phyloP scores from a whole-genome alignment of 1,140 invertebrate species.

The Alviniconcha marisindica region DNA sequence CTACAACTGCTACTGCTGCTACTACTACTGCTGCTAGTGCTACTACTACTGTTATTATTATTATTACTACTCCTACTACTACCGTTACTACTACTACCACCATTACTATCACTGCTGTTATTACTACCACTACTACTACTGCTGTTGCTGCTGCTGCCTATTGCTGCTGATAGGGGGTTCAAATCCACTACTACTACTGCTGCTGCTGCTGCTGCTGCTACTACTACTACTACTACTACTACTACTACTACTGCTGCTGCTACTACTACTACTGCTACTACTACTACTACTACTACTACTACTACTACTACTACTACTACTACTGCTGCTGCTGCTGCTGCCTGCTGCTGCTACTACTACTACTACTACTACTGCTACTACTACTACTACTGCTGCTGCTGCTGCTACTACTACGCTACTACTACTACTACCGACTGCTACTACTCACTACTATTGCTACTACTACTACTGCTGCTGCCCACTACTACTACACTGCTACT shows the following conservation, averaged over 20 bases:
- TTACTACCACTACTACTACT: conserved; percentile 16
- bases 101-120: conserved; percentile 13
- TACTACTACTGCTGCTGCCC: no score
- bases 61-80: no score
- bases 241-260: conserved; percentile 30
- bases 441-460: no score
- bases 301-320: conserved; percentile 29
- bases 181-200: conserved; percentile 3
- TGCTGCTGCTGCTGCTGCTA: neutral
- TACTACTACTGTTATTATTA: no score
- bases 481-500: conserved; percentile 7
- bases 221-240: conserved; percentile 35
- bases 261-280: conserved; percentile 19
- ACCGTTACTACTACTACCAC: conserved; percentile 41
- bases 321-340: no score
- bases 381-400: conserved; percentile 1
- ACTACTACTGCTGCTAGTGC: no score
- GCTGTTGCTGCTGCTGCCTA: no score
- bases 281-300: conserved; percentile 24
- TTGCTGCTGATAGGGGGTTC: no score
- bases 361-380: neutral
- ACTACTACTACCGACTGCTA: no score
- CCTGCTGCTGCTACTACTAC: no score
- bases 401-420: no score
- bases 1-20: no score